A percentile compares a stretch with the other conserved stretches of the same genome.
Conservation (phyloP, 2,113 vertebrate genomes). For the Puffinus mauretanicus region DNA sequence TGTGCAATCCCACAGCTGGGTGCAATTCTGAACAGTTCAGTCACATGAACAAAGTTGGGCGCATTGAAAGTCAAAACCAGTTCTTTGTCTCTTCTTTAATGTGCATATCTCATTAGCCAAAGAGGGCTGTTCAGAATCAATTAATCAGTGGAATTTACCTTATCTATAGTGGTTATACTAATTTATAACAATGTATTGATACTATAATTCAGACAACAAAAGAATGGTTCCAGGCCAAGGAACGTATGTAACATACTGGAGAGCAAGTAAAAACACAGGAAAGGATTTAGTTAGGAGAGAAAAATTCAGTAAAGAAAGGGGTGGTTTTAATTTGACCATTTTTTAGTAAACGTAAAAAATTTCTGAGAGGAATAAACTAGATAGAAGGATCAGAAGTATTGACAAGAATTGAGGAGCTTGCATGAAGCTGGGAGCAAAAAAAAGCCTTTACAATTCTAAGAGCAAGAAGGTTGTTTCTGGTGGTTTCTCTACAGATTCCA, state of each 20-base stretch:
- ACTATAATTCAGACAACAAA: not conserved
- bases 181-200: not conserved
- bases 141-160: not conserved
- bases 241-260: fast-evolving
- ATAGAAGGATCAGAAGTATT: not conserved
- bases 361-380: not conserved
- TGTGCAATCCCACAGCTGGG: not conserved
- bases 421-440: not conserved
- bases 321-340: not conserved
- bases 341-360: not conserved
- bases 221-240: not conserved
- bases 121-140: not conserved
- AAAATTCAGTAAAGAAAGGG: not conserved
- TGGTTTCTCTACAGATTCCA: not conserved
- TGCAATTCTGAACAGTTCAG: not conserved
- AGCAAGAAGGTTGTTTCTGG: not conserved
- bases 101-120: not conserved
- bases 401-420: not conserved
- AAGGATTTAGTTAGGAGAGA: not conserved
- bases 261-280: not conserved
- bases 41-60: not conserved
- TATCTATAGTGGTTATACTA: not conserved
- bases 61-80: not conserved
- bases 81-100: not conserved
- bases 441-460: not conserved